phyloP scores from a whole-genome alignment of 2,888 invertebrate genomes.

The Drosophila aldrichi region DNA sequence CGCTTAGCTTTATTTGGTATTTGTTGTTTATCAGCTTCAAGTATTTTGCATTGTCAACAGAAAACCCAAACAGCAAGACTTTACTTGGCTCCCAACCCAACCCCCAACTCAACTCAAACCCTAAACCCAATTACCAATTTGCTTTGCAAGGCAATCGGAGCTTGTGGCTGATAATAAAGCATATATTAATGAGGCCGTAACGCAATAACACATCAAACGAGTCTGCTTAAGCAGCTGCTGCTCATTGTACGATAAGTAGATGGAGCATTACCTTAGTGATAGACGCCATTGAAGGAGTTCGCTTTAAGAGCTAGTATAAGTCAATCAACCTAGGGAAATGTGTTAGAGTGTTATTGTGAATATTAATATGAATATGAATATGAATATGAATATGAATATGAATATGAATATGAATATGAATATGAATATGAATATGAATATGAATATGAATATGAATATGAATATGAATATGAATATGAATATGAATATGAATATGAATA shows the following conservation, averaged over 20 bases:
- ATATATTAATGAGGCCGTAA: slow-evolving; percentile 40
- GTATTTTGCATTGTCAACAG: slow-evolving; percentile 34
- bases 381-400: no score
- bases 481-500: no score
- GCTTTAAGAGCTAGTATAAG: not conserved
- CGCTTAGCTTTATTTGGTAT: slow-evolving; percentile 46
- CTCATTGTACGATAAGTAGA: not conserved
- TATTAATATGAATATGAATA: no score
- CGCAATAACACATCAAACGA: slow-evolving; percentile 38
- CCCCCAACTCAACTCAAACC: not conserved
- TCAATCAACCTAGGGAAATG: no score
- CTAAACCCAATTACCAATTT: slow-evolving; percentile 1
- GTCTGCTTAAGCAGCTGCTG: slow-evolving; percentile 1
- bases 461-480: no score
- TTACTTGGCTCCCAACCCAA: not conserved
- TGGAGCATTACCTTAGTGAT: not conserved
- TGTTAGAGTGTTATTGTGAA: no score
- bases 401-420: no score
- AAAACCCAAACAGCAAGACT: slow-evolving; percentile 2
- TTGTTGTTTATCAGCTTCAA: slow-evolving; percentile 28
- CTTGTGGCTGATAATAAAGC: slow-evolving; percentile 9
- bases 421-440: no score
- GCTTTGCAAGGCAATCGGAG: slow-evolving; percentile 11
- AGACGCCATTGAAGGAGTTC: not conserved
- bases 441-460: no score